Base-by-base conservation (phyloP, 1,140 invertebrate species). In the Vollenhovia emeryi region DNA sequence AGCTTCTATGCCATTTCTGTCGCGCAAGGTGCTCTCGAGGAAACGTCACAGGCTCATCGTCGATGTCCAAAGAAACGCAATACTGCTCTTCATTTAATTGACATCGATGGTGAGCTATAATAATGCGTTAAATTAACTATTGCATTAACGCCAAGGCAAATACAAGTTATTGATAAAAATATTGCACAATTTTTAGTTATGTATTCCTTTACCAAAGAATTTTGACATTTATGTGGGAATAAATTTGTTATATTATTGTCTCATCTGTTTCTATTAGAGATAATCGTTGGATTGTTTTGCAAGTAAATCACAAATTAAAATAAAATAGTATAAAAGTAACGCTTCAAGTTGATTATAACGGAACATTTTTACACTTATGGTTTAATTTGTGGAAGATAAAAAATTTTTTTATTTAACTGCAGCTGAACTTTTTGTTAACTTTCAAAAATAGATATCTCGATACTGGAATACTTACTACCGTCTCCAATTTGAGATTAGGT, bases 1-100 rank as follows among this genome's bases (percentile, higher is more conserved):
- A 71, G 50, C 50, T 82, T 73, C 50, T 45, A 82, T 57, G 43
- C 40, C 40, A 73, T 27, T 82, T 73, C 33, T 57, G 24, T 80
- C 66, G 50, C 36, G 30, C 13, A 13, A 82, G 36, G 57, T 82
- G 24, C 36, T 71, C 52, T 59, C 50, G 40, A 82, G 40, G 33
- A 73, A 82, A 57, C 13, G 33, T 82, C 66, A 21, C 50, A n/a
- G 52, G n/a, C 33, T 69, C 36, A 40, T 80, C 6, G 43, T 62
- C 13, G n/a, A 50, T 78, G 43, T 79, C 24, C 21, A 27, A 57
- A 57, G 27, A 82, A 82, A 45, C 2, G 4, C 9, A 68, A 59
- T 24, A n/a, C 8, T 71, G 33, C 3, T 66, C 13, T 4, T 64
- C 30, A 18, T 45, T 78, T 62, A 62, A 62, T 64, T 45, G 27